Percentiles rank a stretch among this genome's conserved stretches.
phyloP scores from a whole-genome alignment of 2,888 invertebrate genomes.

The Drosophila planitibia region DNA sequence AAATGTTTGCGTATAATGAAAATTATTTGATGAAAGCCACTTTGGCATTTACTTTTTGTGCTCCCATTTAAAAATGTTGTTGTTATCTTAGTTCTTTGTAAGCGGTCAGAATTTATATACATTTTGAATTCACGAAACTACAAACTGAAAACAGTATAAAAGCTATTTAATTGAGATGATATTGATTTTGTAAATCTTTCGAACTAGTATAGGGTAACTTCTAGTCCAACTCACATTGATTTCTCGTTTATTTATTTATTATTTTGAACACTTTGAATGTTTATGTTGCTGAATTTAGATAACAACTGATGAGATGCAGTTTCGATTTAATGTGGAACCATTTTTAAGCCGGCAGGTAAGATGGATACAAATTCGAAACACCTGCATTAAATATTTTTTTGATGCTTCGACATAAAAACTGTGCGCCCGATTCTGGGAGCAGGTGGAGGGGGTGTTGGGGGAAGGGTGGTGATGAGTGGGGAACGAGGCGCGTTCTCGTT shows the following conservation, averaged over 20 bases:
- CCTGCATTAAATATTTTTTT: constrained; percentile 11
- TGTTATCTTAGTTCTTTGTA: not conserved
- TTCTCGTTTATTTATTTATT: constrained; percentile 4
- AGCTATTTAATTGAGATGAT: not conserved
- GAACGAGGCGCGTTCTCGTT: not conserved
- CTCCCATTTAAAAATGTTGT: not conserved
- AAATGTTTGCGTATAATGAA: not conserved
- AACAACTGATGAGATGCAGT: constrained; percentile 13
- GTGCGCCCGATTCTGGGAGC: not conserved
- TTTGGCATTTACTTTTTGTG: not conserved
- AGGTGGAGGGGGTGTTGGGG: not conserved
- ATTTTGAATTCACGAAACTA: not conserved
- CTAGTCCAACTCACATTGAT: not conserved
- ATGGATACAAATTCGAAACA: constrained; percentile 7
- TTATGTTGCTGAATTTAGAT: constrained; percentile 15
- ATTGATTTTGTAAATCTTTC: not conserved
- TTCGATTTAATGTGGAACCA: constrained; percentile 9
- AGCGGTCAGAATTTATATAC: not conserved
- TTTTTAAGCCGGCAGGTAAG: constrained; percentile 2
- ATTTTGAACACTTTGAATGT: constrained; percentile 19
- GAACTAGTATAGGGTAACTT: no score
- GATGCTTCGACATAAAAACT: not conserved
- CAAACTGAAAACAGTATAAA: not conserved
- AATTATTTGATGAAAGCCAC: constrained; percentile 8
- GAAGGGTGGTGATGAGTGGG: not conserved